Base-by-base conservation (phyloP, 2,113 vertebrate species). In the Xiphophorus maculatus region DNA sequence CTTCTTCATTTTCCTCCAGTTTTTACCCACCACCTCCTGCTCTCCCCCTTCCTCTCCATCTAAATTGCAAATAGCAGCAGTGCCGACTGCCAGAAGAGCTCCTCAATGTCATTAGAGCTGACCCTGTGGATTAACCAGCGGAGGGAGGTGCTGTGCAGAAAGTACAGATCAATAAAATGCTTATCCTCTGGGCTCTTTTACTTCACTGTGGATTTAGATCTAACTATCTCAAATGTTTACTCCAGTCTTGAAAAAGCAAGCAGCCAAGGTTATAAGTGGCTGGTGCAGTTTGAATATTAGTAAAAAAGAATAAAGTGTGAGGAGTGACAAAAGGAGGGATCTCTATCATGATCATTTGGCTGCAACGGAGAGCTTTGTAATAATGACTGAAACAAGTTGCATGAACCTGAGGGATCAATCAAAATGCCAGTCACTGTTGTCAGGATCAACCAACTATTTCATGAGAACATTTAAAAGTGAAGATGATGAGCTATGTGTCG, bases 21-120 rank as follows among this genome's bases (percentile, higher is more conserved):
- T 83, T 80, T 84, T 66, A 69, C 40, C 33, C 72, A 71, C 76
- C 73, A 71, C 75, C 80, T 69, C 84, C 73, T 77, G 73, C 70
- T 69, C 66, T 10, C 80, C 35, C 82, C 63, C 44, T 77, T 85
- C 76, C 64, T 51, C 58, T 78, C 85, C 63, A 93, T 93, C 85
- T 92, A 88, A 92, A 94, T 93, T 92, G 92, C 91, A 93, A 92
- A 93, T 93, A 78, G 84, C 65, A 86, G 85, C 75, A 76, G 79
- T 76, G 82, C 79, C 33, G 76, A 88, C 79, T 90, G 89, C 87
- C 87, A 87, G 85, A 77, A 77, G 84, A 91, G 89, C 89, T 90
- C 83, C 87, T 91, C 90, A 90, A 87, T 91, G 89, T 91, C 87
- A 90, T 92, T 89, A 91, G 83, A 86, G 81, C 79, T 89, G 88